A percentile compares a stretch with the other conserved stretches of the same genome.
Evolutionary conservation across 2,113 vertebrate genomes (phyloP).

Genomic region (Salminus brasiliensis): DNA sequence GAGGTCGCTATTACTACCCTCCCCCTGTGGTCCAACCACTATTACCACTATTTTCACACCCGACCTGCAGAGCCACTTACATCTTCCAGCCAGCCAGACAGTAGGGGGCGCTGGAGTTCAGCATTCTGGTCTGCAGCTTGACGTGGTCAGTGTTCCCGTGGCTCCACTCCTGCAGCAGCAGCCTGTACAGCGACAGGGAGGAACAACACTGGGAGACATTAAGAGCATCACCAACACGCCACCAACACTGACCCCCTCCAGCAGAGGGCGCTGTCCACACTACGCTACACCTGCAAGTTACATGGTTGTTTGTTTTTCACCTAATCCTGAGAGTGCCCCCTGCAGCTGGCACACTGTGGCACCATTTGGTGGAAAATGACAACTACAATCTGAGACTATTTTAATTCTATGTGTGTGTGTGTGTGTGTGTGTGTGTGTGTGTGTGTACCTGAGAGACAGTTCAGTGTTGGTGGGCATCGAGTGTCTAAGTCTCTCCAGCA

Average conservation of each 20-base stretch:
- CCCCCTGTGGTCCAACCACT: too few species aligned
- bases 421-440: background rate
- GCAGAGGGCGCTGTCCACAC: background rate
- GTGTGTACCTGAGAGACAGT: slow-evolving; percentile 87
- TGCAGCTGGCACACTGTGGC: too few species aligned
- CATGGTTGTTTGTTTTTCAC: too few species aligned
- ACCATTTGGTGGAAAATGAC: too few species aligned
- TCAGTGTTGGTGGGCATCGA: slow-evolving; percentile 90
- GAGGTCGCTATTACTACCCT: too few species aligned
- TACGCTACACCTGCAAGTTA: too few species aligned
- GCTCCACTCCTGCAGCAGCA: slow-evolving; percentile 87
- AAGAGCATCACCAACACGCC: background rate
- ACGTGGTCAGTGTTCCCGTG: slow-evolving; percentile 91
- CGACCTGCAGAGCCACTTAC: slow-evolving; percentile 76
- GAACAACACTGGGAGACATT: slow-evolving; percentile 21
- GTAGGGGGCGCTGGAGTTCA: slow-evolving; percentile 86
- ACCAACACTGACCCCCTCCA: background rate
- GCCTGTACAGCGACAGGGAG: slow-evolving; percentile 78
- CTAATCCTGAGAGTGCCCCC: too few species aligned
- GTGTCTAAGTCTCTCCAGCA: slow-evolving; percentile 89
- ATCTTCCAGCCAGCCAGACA: slow-evolving; percentile 96
- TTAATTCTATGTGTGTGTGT: too few species aligned
- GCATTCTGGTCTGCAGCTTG: slow-evolving; percentile 91
- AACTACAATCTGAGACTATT: too few species aligned
- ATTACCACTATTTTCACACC: too few species aligned